These are phyloP conservation scores for Pseudomyrmex gracilis DNA, from an alignment of 1,140 invertebrate genomes.

Conservation along the genomic window DNA sequence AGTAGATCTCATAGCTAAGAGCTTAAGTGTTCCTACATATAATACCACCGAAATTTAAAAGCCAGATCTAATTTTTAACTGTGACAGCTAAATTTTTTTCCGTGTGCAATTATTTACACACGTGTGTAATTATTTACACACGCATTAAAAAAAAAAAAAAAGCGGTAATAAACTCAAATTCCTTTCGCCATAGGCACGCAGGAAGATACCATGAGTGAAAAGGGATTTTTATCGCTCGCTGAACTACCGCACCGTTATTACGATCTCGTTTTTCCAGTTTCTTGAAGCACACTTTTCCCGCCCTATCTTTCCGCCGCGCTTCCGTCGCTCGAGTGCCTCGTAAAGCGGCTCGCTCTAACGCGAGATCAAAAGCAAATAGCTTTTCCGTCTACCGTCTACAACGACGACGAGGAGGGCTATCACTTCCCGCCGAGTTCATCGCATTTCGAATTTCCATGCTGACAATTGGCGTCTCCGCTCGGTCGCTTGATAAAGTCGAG, in stretches of 20 bases:
- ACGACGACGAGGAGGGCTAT: constrained; percentile 32
- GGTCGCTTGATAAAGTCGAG: constrained; percentile 69
- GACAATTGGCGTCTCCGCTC: constrained; percentile 47
- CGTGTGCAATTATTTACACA: too few relatives aligned
- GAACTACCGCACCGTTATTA: constrained; percentile 51
- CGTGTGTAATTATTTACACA: too few relatives aligned
- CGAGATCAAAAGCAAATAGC: constrained; percentile 62
- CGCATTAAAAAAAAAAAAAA: constrained; percentile 13
- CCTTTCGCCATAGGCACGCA: constrained; percentile 1
- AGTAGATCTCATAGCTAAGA: too few relatives aligned
- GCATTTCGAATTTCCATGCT: constrained; percentile 59
- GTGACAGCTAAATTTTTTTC: too few relatives aligned
- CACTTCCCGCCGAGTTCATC: constrained; percentile 50
- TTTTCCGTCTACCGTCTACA: constrained; percentile 45
- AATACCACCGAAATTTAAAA: too few relatives aligned
- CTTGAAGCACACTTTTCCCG: constrained; percentile 52
- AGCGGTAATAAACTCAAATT: constrained; percentile 37
- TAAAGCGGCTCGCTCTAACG: constrained; percentile 54
- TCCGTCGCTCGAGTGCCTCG: constrained; percentile 32
- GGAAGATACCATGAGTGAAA: constrained; percentile 21
- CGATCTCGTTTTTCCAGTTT: constrained; percentile 61
- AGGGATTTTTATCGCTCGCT: constrained; percentile 49
- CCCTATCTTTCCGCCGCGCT: constrained; percentile 59
- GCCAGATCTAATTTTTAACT: too few relatives aligned
- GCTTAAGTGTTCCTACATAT: too few relatives aligned